A percentile compares a stretch with the other conserved stretches of the same genome.
phyloP scores from a whole-genome alignment of 2,888 invertebrate species.

The Crepidodera aurea region DNA sequence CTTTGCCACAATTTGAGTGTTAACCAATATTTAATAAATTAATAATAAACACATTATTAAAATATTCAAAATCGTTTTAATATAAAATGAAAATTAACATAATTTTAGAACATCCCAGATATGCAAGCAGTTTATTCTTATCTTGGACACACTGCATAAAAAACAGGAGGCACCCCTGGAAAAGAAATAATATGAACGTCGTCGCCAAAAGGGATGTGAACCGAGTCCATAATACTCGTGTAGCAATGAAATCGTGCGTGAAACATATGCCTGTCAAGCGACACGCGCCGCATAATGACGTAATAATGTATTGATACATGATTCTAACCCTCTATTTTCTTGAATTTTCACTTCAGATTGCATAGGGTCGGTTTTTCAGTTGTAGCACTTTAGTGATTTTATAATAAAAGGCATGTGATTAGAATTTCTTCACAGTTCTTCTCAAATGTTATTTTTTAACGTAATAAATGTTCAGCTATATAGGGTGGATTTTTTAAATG shows the following conservation, averaged over 20 bases:
- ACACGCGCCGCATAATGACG: constrained; percentile 61
- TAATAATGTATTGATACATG: constrained; percentile 62
- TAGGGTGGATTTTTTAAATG: no score
- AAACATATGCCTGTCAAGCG: constrained; percentile 61
- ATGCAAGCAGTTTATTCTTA: no score
- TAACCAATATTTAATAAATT: no score
- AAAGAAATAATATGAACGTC: constrained; percentile 6
- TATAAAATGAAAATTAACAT: no score
- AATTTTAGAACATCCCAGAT: no score
- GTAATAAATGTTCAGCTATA: no score
- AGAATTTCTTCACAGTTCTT: no score
- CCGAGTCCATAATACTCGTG: constrained; percentile 44
- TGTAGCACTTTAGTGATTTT: background rate
- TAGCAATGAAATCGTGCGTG: constrained; percentile 59
- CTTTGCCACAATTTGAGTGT: no score
- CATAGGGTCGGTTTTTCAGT: background rate
- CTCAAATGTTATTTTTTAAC: no score
- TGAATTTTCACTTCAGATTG: constrained; percentile 26
- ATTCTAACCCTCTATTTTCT: constrained; percentile 49
- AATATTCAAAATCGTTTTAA: no score
- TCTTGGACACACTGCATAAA: background rate
- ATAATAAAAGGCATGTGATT: background rate
- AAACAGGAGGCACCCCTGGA: background rate
- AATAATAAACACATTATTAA: no score
- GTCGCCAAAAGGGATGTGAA: constrained; percentile 30